Evolutionary conservation across 1,140 invertebrate species (phyloP).

Genomic region (Pinna nobilis): DNA sequence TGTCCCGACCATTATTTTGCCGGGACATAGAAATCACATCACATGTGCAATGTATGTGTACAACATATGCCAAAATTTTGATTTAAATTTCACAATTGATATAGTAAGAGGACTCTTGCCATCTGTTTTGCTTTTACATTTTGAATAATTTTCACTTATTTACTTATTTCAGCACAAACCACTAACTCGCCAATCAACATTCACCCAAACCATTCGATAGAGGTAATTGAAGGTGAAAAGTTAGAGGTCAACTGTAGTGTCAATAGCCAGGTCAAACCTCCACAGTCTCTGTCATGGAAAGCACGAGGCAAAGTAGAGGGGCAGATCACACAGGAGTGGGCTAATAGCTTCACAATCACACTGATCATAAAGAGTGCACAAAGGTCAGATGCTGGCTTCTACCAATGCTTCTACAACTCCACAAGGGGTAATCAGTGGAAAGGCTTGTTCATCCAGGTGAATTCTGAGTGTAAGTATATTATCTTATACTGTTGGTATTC

Average conservation of each 20-base stretch:
- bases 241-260: constrained; percentile 5
- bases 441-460: constrained; percentile 7
- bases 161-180: too few species aligned
- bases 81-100: too few species aligned
- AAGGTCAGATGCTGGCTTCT: constrained; percentile 10
- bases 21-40: too few species aligned
- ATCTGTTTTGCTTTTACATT: too few species aligned
- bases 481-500: background rate
- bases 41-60: too few species aligned
- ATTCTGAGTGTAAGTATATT: constrained; percentile 1
- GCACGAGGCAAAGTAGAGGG: background rate
- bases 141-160: too few species aligned
- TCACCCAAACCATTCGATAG: background rate
- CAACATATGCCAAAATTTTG: too few species aligned
- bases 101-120: too few species aligned
- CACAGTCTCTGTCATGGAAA: constrained; percentile 3
- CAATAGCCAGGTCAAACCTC: background rate
- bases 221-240: background rate
- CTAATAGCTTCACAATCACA: constrained; percentile 8
- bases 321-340: constrained; percentile 1
- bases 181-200: constrained; percentile 6
- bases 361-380: constrained; percentile 1
- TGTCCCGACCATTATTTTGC: too few species aligned
- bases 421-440: background rate
- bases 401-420: constrained; percentile 17